Percentiles rank a stretch among this genome's conserved stretches.
phyloP scores from a whole-genome alignment of 2,113 vertebrate genomes.

The Aptenodytes forsteri region DNA sequence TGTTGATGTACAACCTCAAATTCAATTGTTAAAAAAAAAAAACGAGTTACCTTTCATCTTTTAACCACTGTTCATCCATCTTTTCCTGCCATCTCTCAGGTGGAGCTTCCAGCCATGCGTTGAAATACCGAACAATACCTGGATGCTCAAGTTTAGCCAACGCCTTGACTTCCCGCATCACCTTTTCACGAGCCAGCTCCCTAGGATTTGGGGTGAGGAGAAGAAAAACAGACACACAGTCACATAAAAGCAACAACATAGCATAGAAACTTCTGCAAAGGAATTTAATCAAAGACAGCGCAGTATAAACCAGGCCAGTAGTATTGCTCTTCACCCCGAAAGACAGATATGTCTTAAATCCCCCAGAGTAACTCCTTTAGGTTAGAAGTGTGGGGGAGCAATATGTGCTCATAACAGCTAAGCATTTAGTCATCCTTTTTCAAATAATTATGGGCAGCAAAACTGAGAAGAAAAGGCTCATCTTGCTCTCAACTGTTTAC shows the following conservation, averaged over 20 bases:
- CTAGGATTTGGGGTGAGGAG: conserved; percentile 57
- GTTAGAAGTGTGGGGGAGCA: neutral
- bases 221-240: neutral
- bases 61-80: conserved; percentile 95
- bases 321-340: neutral
- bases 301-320: neutral
- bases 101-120: conserved; percentile 96
- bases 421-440: neutral
- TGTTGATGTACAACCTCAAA: neutral
- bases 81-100: conserved; percentile 97
- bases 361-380: neutral
- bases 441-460: neutral
- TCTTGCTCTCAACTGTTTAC: neutral
- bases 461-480: neutral
- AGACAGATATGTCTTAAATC: neutral
- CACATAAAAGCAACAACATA: neutral
- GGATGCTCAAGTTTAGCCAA: conserved; percentile 96
- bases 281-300: neutral
- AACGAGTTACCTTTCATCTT: conserved; percentile 86
- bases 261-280: neutral
- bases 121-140: conserved; percentile 97
- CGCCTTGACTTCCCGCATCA: conserved; percentile 97
- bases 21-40: neutral
- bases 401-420: neutral
- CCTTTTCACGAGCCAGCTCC: conserved; percentile 94